These are phyloP conservation scores for Characodon lateralis DNA, from an alignment of 2,797 vertebrate genomes.

Conservation along the genomic window DNA sequence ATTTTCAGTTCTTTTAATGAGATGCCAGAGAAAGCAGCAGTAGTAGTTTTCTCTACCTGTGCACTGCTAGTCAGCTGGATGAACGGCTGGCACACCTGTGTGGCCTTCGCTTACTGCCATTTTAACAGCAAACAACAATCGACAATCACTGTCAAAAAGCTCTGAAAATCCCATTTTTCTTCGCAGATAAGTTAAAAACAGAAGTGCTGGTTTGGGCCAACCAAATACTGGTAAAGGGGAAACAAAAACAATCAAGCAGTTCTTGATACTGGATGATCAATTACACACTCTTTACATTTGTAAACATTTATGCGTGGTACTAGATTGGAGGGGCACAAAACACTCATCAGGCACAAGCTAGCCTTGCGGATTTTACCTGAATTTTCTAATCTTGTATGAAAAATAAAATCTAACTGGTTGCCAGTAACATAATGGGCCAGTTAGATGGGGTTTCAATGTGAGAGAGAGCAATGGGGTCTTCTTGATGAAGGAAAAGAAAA, in stretches of 20 bases:
- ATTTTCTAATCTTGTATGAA: neutral
- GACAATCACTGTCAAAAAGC: no score
- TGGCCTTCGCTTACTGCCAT: neutral
- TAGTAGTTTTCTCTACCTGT: neutral
- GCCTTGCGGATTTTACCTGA: no score
- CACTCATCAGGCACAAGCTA: no score
- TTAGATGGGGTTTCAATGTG: neutral
- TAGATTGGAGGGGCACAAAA: no score
- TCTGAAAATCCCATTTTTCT: no score
- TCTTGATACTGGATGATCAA: no score
- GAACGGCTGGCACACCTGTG: neutral
- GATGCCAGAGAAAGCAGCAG: neutral
- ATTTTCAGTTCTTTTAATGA: neutral
- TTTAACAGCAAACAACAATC: no score
- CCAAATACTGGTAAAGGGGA: neutral
- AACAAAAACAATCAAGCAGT: no score
- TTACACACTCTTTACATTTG: no score
- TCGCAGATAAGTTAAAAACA: no score
- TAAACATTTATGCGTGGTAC: no score
- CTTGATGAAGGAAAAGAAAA: neutral
- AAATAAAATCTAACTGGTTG: neutral
- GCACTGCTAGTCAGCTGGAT: neutral
- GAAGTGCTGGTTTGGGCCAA: neutral
- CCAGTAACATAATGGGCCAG: neutral
- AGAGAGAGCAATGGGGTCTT: neutral